A percentile compares a stretch with the other conserved stretches of the same genome.
Evolutionary conservation across 2,113 vertebrate genomes (phyloP).

Genomic region (Phyllopteryx taeniolatus): DNA sequence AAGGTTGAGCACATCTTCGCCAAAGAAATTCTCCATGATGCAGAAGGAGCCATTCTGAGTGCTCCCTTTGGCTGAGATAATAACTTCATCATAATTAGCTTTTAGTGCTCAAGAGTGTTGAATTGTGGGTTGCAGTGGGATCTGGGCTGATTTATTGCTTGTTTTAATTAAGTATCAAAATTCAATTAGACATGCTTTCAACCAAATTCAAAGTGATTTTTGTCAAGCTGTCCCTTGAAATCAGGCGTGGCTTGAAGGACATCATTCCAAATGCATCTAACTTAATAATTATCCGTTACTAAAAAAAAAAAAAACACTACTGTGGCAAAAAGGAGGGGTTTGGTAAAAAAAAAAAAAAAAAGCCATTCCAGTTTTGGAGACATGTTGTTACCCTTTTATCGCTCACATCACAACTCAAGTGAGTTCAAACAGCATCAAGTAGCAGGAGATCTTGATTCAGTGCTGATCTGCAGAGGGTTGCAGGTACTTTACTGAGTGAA

Average conservation of each 20-base stretch:
- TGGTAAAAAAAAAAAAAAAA: constrained; percentile 7
- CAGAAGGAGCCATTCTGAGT: constrained; percentile 63
- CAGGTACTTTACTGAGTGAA: constrained; percentile 53
- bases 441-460: constrained; percentile 46
- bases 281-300: constrained; percentile 53
- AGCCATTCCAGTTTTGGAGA: constrained; percentile 21
- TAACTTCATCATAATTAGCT: constrained; percentile 79
- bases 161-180: constrained; percentile 82
- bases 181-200: constrained; percentile 79
- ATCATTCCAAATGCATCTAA: constrained; percentile 64
- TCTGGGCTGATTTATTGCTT: constrained; percentile 78
- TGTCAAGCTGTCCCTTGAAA: constrained; percentile 72
- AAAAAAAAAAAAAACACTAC: constrained; percentile 45
- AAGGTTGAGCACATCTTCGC: constrained; percentile 65
- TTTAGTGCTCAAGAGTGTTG: constrained; percentile 71
- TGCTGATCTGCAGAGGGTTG: constrained; percentile 43
- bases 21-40: constrained; percentile 50
- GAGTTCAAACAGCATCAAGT: constrained; percentile 55
- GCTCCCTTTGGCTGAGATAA: constrained; percentile 71
- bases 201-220: constrained; percentile 72
- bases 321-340: constrained; percentile 19
- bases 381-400: constrained; percentile 9
- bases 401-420: constrained; percentile 37
- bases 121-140: constrained; percentile 74
- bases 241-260: constrained; percentile 65